Conservation (phyloP, 1,140 invertebrate genomes). For the Lasioglossum baleicum region DNA sequence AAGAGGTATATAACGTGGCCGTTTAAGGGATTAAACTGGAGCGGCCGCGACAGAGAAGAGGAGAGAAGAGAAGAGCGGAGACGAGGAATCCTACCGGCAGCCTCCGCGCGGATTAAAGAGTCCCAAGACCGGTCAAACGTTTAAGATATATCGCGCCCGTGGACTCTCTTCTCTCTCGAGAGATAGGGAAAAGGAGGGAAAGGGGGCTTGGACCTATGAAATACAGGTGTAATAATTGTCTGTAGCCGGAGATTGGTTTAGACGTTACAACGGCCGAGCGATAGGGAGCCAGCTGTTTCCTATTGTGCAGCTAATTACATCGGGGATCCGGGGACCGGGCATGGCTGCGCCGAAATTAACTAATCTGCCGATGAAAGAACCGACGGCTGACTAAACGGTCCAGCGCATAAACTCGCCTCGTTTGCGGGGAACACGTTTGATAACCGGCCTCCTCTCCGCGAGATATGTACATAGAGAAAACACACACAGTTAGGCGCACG, state of each 20-base stretch:
- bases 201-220: conserved; percentile 44
- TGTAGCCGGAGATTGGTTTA: conserved; percentile 67
- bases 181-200: background rate
- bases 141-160: background rate
- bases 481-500: background rate
- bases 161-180: no score
- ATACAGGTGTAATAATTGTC: conserved; percentile 68
- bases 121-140: no score
- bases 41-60: no score
- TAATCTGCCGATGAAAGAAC: conserved; percentile 71
- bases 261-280: conserved; percentile 60
- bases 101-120: no score
- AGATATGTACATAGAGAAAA: no score
- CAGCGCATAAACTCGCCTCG: conserved; percentile 45
- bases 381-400: conserved; percentile 49
- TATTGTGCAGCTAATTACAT: conserved; percentile 74
- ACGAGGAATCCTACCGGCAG: no score
- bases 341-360: conserved; percentile 69
- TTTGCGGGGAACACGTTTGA: background rate
- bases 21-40: no score
- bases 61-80: no score
- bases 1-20: no score
- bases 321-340: conserved; percentile 64
- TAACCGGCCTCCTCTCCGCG: no score
- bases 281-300: conserved; percentile 69